phyloP scores from a whole-genome alignment of 2,888 invertebrate genomes.

The Polydrusus cervinus region DNA sequence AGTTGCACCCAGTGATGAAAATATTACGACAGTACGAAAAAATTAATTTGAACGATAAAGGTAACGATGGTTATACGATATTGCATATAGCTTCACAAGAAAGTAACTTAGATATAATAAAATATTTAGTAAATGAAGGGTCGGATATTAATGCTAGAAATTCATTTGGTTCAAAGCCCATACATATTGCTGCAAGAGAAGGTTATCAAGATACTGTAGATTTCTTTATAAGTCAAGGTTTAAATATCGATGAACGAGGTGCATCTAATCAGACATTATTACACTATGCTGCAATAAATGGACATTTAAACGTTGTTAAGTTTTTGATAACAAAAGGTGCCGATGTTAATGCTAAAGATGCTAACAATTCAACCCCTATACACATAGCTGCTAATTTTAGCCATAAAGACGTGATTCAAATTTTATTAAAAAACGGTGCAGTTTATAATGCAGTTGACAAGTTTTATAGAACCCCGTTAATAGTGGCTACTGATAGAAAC shows the following conservation, averaged over 20 bases:
- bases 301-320: background rate
- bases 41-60: background rate
- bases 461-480: too few relatives aligned
- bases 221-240: slow-evolving; percentile 27
- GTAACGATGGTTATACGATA: slow-evolving; percentile 48
- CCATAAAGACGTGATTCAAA: too few relatives aligned
- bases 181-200: slow-evolving; percentile 38
- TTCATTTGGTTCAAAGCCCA: slow-evolving; percentile 24
- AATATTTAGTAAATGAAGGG: slow-evolving; percentile 70
- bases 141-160: slow-evolving; percentile 72
- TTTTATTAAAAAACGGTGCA: too few relatives aligned
- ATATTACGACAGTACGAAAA: too few relatives aligned
- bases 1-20: background rate
- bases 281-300: slow-evolving; percentile 51
- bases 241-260: slow-evolving; percentile 33
- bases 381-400: too few relatives aligned
- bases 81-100: slow-evolving; percentile 53
- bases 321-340: too few relatives aligned
- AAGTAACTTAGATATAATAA: slow-evolving; percentile 66
- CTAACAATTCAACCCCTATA: too few relatives aligned
- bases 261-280: slow-evolving; percentile 45
- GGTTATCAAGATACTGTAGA: slow-evolving; percentile 27
- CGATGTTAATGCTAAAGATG: too few relatives aligned
- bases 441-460: too few relatives aligned
- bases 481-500: too few relatives aligned